A percentile compares a stretch with the other conserved stretches of the same genome.
These are phyloP conservation scores for Hypotaenidia philippensis DNA, from an alignment of 2,797 vertebrate species.

Conservation along the genomic window DNA sequence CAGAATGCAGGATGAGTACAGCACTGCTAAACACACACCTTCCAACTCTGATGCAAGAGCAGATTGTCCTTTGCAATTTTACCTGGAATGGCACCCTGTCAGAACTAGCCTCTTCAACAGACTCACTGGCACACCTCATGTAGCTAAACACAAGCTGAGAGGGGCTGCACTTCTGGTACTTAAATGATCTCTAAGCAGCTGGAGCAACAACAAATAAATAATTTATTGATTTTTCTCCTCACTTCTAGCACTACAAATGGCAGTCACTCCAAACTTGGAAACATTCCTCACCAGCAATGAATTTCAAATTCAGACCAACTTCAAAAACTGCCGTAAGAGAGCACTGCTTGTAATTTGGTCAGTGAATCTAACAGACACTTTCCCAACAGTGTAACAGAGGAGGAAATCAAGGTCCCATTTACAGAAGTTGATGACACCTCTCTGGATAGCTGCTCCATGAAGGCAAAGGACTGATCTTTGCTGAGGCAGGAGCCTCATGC, in stretches of 20 bases:
- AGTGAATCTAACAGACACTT: background rate
- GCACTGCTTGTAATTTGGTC: background rate
- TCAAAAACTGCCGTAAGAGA: background rate
- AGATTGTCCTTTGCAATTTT: background rate
- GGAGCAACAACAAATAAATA: background rate
- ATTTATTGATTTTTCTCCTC: background rate
- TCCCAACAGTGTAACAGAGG: background rate
- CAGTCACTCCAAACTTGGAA: background rate
- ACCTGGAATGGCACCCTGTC: background rate
- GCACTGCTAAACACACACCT: background rate
- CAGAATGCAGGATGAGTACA: background rate
- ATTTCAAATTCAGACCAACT: background rate
- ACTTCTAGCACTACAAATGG: background rate
- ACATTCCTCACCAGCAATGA: conserved; percentile 1
- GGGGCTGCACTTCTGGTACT: background rate
- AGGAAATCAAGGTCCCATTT: conserved; percentile 14
- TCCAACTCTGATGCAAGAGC: background rate
- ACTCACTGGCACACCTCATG: background rate
- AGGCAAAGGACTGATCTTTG: background rate
- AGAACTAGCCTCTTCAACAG: background rate
- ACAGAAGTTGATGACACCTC: background rate
- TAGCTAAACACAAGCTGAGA: background rate
- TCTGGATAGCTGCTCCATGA: conserved; percentile 24
- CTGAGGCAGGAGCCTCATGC: background rate
- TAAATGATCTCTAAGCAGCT: background rate